These are phyloP conservation scores for Trematomus loennbergii DNA, from an alignment of 2,113 vertebrate species.

Conservation along the genomic window DNA sequence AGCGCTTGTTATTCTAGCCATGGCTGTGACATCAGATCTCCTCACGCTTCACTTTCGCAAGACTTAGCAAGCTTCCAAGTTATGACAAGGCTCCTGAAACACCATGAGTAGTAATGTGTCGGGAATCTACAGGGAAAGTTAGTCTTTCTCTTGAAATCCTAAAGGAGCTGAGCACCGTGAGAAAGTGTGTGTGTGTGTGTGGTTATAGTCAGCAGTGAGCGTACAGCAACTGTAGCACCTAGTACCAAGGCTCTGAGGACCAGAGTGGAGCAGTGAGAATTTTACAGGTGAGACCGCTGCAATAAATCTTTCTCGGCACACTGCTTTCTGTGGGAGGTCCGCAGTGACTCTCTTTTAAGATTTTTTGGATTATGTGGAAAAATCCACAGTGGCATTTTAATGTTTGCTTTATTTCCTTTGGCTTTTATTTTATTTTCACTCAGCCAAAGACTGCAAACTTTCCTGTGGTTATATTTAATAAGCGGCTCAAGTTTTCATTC, in stretches of 20 bases:
- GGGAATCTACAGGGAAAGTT: conserved; percentile 13
- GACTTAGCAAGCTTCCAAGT: conserved; percentile 62
- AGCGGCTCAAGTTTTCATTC: conserved; percentile 67
- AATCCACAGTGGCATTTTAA: conserved; percentile 73
- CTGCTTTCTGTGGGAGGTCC: conserved; percentile 78
- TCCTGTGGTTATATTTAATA: conserved; percentile 71
- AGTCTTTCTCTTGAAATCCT: conserved; percentile 34
- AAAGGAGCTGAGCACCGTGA: conserved; percentile 36
- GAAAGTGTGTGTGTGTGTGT: conserved; percentile 38
- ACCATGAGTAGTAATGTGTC: conserved; percentile 43
- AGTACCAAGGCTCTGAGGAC: conserved; percentile 43
- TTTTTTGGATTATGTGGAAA: conserved; percentile 77
- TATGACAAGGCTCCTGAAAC: conserved; percentile 55
- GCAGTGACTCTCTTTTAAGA: conserved; percentile 52
- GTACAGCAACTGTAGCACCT: conserved; percentile 21
- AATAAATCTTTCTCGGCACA: conserved; percentile 40
- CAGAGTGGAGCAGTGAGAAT: conserved; percentile 42
- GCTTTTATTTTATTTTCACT: conserved; percentile 44
- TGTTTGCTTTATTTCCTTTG: conserved; percentile 77
- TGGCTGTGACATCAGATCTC: conserved; percentile 82
- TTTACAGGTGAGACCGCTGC: conserved; percentile 70
- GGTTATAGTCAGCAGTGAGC: conserved; percentile 30
- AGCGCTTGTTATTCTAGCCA: conserved; percentile 79
- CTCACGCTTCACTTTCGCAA: conserved; percentile 70
- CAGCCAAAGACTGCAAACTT: conserved; percentile 78